Evolutionary conservation across 2,797 vertebrate genomes (phyloP).

Genomic region (Poecilia picta): DNA sequence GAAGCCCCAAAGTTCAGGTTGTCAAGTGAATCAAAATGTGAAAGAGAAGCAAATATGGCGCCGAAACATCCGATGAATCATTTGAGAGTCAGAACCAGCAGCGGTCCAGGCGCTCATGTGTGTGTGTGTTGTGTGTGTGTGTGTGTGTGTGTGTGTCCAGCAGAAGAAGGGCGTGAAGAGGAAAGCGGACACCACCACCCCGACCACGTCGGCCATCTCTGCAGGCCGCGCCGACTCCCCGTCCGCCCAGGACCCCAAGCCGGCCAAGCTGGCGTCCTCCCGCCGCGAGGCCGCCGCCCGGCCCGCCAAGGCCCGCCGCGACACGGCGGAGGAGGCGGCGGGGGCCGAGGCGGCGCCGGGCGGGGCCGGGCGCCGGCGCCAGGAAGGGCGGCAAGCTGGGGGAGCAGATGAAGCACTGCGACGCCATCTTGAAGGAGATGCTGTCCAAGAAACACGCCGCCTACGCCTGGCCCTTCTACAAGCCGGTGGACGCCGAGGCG

Average conservation of each 20-base stretch:
- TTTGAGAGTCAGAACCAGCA: no score
- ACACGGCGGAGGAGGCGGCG: slow-evolving; percentile 84
- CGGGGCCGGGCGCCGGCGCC: slow-evolving; percentile 54
- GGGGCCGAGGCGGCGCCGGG: slow-evolving; percentile 71
- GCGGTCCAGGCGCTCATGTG: not conserved
- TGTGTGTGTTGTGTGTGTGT: no score
- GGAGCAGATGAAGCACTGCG: slow-evolving; percentile 94
- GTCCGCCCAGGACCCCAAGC: slow-evolving; percentile 86
- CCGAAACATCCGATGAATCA: no score
- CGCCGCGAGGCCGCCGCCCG: slow-evolving; percentile 90
- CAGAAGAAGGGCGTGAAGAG: slow-evolving; percentile 98
- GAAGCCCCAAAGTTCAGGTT: no score
- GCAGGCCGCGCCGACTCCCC: slow-evolving; percentile 92
- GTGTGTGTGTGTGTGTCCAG: slow-evolving; percentile 21
- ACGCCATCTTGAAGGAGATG: slow-evolving; percentile 96
- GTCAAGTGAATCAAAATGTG: no score
- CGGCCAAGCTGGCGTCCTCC: slow-evolving; percentile 86
- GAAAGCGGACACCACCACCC: slow-evolving; percentile 98
- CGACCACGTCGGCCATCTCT: slow-evolving; percentile 93
- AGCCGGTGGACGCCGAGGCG: slow-evolving; percentile 94
- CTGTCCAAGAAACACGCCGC: slow-evolving; percentile 96
- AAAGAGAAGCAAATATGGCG: no score
- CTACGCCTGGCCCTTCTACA: slow-evolving; percentile 98
- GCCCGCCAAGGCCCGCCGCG: slow-evolving; percentile 91
- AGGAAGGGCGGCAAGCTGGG: slow-evolving; percentile 88